Conservation (phyloP, 2,113 vertebrate species). For the Melanostigma gelatinosum region DNA sequence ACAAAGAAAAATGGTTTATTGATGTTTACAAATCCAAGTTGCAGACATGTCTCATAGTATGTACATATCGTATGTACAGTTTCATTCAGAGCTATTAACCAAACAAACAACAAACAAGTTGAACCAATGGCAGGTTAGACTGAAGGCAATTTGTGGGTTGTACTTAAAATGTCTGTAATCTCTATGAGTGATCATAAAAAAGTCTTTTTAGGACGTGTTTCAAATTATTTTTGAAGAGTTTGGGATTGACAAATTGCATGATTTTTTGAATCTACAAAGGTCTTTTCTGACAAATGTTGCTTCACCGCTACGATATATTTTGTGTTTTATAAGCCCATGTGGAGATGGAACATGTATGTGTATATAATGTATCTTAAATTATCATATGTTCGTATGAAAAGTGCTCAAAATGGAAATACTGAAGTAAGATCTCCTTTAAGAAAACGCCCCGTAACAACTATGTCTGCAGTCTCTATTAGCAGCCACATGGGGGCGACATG, state of each 20-base stretch:
- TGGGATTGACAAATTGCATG: background rate
- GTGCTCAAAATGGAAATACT: background rate
- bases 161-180: background rate
- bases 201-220: background rate
- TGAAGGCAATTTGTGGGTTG: background rate
- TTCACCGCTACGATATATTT: background rate
- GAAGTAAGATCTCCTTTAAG: background rate
- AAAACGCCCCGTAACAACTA: background rate
- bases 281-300: background rate
- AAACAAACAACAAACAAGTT: background rate
- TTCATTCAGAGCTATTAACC: background rate
- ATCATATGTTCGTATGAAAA: background rate
- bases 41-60: background rate
- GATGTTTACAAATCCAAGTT: background rate
- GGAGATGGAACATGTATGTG: background rate
- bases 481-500: constrained; percentile 54
- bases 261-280: no score
- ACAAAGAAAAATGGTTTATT: background rate
- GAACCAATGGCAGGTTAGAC: background rate
- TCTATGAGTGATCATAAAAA: background rate
- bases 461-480: constrained; percentile 13
- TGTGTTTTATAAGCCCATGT: background rate
- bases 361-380: background rate
- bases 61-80: background rate
- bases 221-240: background rate